Base-by-base conservation (phyloP, 1,140 invertebrate species). In the Bemisia tabaci region DNA sequence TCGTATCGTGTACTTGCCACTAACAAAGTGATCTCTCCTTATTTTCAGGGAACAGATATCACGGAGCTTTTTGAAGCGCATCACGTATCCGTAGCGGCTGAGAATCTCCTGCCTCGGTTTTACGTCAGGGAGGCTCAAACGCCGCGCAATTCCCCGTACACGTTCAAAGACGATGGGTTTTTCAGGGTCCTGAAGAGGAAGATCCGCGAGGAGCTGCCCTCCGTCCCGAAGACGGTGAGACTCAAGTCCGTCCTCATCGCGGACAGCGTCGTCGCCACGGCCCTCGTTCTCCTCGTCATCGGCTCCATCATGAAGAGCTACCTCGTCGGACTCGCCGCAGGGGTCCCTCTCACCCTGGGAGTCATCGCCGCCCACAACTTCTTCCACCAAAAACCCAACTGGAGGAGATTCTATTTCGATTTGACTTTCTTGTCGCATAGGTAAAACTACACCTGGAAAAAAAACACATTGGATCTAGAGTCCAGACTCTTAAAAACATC, bases 321-420 rank as follows among this genome's bases (percentile, higher is more conserved):
- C 22, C 26, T 77, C 1, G 60, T 80, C 0, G 74, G 77, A n/a
- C 33, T 79, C 5, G n/a, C 83, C 23, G 72, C 80, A 65, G 85
- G 83, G 1, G 65, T 84, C 2, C 75, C 81, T 23, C 73, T 92
- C 0, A 76, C 78, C 25, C 82, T 84, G 74, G 77, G 82, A 0
- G 75, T 79, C 17, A 80, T 86, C 26, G 80, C 78, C 23, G 83
- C 84, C 0, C 91, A 94, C 73, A 94, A 94, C 76, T 94, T 89
- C 73, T 86, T 92, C 62, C 91, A 94, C 73, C 81, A 85, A 71
- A 82, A 80, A 23, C 85, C 93, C 72, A 91, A 83, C 73, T 91
- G 89, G 81, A 82, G 91, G 60, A 91, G 91, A 85, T 91, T 89
- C 72, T 83, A 89, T 58, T 89, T 89, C 67, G 87, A 92, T 72